Percentiles rank a stretch among this genome's conserved stretches.
Evolutionary conservation across 2,888 invertebrate genomes (phyloP).

Genomic region (Perizoma affinitatum): DNA sequence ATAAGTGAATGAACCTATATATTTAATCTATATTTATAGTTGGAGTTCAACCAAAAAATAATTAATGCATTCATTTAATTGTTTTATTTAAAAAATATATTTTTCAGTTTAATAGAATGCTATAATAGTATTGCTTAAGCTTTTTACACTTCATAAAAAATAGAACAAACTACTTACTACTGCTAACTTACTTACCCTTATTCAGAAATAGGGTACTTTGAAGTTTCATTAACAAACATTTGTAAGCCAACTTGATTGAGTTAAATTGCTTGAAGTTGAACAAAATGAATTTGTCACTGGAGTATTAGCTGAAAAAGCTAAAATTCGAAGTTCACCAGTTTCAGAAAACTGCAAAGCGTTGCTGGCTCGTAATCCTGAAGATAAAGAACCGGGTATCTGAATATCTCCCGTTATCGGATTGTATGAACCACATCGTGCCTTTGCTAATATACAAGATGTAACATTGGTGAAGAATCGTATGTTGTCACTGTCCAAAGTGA

Average conservation of each 20-base stretch:
- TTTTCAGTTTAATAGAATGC: no score
- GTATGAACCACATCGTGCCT: slow-evolving; percentile 84
- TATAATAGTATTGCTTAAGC: no score
- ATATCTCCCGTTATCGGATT: slow-evolving; percentile 87
- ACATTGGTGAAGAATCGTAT: slow-evolving; percentile 85
- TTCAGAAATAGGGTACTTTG: no score
- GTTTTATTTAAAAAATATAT: no score
- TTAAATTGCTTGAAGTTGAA: slow-evolving; percentile 75
- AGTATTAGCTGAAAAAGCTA: slow-evolving; percentile 80
- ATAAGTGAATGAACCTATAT: no score
- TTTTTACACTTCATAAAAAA: background rate
- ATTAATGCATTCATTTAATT: no score
- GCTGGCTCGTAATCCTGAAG: slow-evolving; percentile 65
- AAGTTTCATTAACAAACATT: slow-evolving; percentile 60
- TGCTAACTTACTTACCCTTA: no score
- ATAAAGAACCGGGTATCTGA: slow-evolving; percentile 79
- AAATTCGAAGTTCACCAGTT: slow-evolving; percentile 80
- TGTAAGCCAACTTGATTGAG: slow-evolving; percentile 79
- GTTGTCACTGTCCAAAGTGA: slow-evolving; percentile 77
- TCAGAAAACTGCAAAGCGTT: slow-evolving; percentile 84
- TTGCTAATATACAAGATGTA: slow-evolving; percentile 87
- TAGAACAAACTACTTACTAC: background rate
- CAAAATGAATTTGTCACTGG: slow-evolving; percentile 82
- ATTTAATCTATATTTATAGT: no score
- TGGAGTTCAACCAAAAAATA: no score